Base-by-base conservation (phyloP, 2,113 vertebrate species). In the Syrrhaptes paradoxus region DNA sequence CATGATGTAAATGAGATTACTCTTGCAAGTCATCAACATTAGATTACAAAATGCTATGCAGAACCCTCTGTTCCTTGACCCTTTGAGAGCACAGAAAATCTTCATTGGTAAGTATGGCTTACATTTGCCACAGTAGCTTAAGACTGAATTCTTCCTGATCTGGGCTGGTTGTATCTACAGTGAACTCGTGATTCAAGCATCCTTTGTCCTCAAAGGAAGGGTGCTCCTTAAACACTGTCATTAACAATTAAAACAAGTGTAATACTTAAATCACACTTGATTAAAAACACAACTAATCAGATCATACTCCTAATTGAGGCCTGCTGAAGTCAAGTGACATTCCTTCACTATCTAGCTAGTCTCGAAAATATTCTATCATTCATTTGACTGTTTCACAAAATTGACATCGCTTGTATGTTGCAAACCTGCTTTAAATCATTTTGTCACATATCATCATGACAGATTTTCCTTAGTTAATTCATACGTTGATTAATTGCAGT, bases 261-360 rank as follows among this genome's bases (percentile, higher is more conserved):
- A 87, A 41, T 71, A 67, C 13, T 57, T 83, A 52, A 74, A 85
- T 52, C 43, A 78, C 26, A 74, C n/a, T 68, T 77, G 41, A 91
- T 83, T 63, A 78, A 79, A 93, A 83, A 66, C 73, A 93, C 22
- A 58, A 11, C 54, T 93, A 89, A 91, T 67, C 49, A 93, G 59
- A n/a, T 71, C 26, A 41, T 75, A 25, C 57, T 91, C 18, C 72
- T 77, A 77, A 75, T 0, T 48, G 52, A 86, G 68, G 46, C 31
- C 73, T n/a, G 29, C 38, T 80, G 75, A 80, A 84, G 6, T 91
- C 46, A 92, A 92, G 51, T 57, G 52, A 87, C 36, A 67, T 19
- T 21, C 21, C 49, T 89, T 62, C 41, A 59, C 59, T 52, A 57
- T 77, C 46, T 66, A 73, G 36, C 3, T 13, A 73, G 24, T 59